These are phyloP conservation scores for Caretta caretta DNA, from an alignment of 2,113 vertebrate genomes.

Conservation along the genomic window DNA sequence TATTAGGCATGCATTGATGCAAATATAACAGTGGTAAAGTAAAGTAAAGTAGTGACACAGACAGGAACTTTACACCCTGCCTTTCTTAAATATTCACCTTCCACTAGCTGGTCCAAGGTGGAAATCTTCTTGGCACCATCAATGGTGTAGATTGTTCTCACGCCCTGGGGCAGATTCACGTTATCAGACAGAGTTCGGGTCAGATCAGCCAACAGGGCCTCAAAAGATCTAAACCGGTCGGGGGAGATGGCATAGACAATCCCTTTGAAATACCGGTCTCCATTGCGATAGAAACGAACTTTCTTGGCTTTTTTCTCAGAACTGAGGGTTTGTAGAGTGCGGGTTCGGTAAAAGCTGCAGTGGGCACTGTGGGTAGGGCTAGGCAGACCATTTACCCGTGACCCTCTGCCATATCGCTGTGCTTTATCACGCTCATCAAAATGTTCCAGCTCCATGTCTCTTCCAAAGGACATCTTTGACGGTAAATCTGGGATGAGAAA, in stretches of 20 bases:
- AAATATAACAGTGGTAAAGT: neutral
- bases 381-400: slow-evolving; percentile 92
- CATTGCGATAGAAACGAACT: slow-evolving; percentile 97
- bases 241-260: slow-evolving; percentile 97
- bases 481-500: slow-evolving; percentile 64
- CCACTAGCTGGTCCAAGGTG: slow-evolving; percentile 93
- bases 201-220: slow-evolving; percentile 96
- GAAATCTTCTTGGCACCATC: slow-evolving; percentile 91
- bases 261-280: slow-evolving; percentile 98
- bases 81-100: slow-evolving; percentile 85
- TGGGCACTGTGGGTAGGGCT: slow-evolving; percentile 99
- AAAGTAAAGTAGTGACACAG: neutral
- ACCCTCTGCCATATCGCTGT: slow-evolving; percentile 89
- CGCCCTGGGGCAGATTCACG: slow-evolving; percentile 96
- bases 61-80: neutral
- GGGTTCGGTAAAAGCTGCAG: slow-evolving; percentile 97
- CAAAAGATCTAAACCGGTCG: slow-evolving; percentile 94
- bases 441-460: slow-evolving; percentile 97
- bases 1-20: neutral
- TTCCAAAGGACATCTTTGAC: slow-evolving; percentile 80
- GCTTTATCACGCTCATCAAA: slow-evolving; percentile 98
- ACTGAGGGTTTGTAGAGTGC: slow-evolving; percentile 93
- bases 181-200: slow-evolving; percentile 96
- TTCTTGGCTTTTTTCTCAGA: slow-evolving; percentile 98
- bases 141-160: slow-evolving; percentile 93